Base-by-base conservation (phyloP, 2,888 invertebrate species). In the Eurytoma californica region DNA sequence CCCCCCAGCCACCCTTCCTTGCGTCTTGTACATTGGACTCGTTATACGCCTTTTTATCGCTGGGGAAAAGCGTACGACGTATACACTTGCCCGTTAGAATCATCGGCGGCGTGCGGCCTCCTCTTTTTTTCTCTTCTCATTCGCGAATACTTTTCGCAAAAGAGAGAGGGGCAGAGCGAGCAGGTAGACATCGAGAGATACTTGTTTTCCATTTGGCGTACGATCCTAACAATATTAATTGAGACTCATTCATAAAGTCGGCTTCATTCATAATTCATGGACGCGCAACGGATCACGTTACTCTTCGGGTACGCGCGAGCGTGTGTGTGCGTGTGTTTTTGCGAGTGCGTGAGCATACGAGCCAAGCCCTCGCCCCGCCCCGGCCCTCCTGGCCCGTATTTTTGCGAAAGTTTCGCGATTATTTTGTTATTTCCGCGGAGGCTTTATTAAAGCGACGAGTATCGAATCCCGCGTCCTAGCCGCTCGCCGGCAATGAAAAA, bases 181-280 rank as follows among this genome's bases (percentile, higher is more conserved):
- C 39, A 39, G 39, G 39, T 39, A 14, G 58, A 57, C 49, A n/a
- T 60, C 53, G 39, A 28, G 24, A 67, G 53, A 67, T 39, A 39
- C 57, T 60, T 57, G 72, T 63, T 72, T 72, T 55, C 51, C 63
- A 12, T 57, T 79, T 63, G 51, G 14, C 65, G 60, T 60, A 79
- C 79, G 61, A 74, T 74, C 69, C 79, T 51, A 74, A 74, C 73
- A 57, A 69, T 65, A 80, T 73, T 77, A 80, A 77, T 77, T 60
- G 77, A 73, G 57, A 61, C 67, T 75, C 74, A 75, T 79, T 79
- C 74, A 75, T 72, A 61, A 75, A 61, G 28, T 39, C 65, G 68
- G 53, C 65, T 69, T 78, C 72, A 72, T 78, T 78, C 77, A 78
- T 78, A 78, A 78, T 78, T 78, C 77, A 78, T 78, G 55, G 18